Percentiles rank a stretch among this genome's conserved stretches.
Evolutionary conservation across 2,888 invertebrate genomes (phyloP).

Genomic region (Panopea generosa): DNA sequence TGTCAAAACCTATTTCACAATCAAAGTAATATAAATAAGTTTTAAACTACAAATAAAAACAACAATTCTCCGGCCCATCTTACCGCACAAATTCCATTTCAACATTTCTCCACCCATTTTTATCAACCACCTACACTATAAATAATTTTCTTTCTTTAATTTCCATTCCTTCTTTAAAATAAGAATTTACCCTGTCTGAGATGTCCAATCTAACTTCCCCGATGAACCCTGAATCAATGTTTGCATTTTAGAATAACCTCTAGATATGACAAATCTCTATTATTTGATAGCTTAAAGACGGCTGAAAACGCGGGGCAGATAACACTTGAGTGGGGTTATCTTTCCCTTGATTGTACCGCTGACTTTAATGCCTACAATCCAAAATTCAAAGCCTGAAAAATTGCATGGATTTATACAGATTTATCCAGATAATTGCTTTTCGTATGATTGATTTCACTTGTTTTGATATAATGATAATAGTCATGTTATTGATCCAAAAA

Average conservation of each 20-base stretch:
- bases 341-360: slow-evolving; percentile 4
- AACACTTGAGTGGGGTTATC: slow-evolving; percentile 41
- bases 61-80: too few species aligned
- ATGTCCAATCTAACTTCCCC: not conserved
- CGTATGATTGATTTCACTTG: slow-evolving; percentile 45
- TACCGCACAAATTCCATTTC: too few species aligned
- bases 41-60: too few species aligned
- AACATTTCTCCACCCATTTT: too few species aligned
- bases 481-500: not conserved
- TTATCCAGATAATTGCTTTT: slow-evolving; percentile 42
- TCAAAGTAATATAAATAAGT: too few species aligned
- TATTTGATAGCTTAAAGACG: slow-evolving; percentile 13
- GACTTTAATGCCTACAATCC: slow-evolving; percentile 16
- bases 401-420: slow-evolving; percentile 26
- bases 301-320: slow-evolving; percentile 26
- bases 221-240: slow-evolving; percentile 39
- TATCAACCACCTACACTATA: too few species aligned
- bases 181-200: too few species aligned
- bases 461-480: not conserved
- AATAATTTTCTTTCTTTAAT: too few species aligned
- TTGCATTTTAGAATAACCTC: slow-evolving; percentile 31
- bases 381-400: slow-evolving; percentile 42
- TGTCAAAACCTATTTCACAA: too few species aligned
- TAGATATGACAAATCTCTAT: slow-evolving; percentile 16
- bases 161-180: too few species aligned